Evolutionary conservation across 53 echinoderm and acorn worm species (phyloP), one percentile per base, ranked within the genome.

Genomic region (Zoroaster sp.): DNA sequence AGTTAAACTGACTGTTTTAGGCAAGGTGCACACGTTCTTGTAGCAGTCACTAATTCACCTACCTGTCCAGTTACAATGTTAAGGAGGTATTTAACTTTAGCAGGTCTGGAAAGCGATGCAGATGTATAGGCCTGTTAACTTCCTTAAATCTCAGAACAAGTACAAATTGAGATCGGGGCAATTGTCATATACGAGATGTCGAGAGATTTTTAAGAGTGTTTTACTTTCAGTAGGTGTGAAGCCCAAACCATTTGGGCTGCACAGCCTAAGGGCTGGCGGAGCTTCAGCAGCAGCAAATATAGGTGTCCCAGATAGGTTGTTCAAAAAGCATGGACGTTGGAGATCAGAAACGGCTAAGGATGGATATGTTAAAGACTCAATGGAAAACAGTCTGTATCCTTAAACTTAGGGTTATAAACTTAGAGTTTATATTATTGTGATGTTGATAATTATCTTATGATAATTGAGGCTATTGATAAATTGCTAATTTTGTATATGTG

Each of bases 281-380:
- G 91, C 86, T 0, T 47, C 76, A 0, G 75, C 78, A 4, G 86
- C 86, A 7, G 80, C 80, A 0, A 1, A 4, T 12, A 66, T 77
- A 1, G 91, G 87, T 13, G 91, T 91, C 6, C 91, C 91, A 8
- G 91, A 87, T 28, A 45, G 87, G 5, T 42, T 91, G 9, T 78
- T 87, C 25, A 87, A 91, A 35, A 69, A 78, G 54, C 87, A 91
- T 5, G 87, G 91, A 4, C 83, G 91, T 33, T 91, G 91, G 91
- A 44, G 49, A 6, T 86, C 91, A 0, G 87, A 91, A 20, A 83
- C 91, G 0, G 74, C 91, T 0, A 87, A 91, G 23, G 72, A 91
- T 52, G 83, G 77, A 4, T 87, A 91, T 20, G 54, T 91, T 0
- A n/a, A 90, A 31, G 91, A 90, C 5, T 44, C 91, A 1, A 28